Percentiles rank a stretch among this genome's conserved stretches.
These are phyloP conservation scores for Drosophila kuntzei DNA, from an alignment of 2,888 invertebrate species.

Conservation along the genomic window DNA sequence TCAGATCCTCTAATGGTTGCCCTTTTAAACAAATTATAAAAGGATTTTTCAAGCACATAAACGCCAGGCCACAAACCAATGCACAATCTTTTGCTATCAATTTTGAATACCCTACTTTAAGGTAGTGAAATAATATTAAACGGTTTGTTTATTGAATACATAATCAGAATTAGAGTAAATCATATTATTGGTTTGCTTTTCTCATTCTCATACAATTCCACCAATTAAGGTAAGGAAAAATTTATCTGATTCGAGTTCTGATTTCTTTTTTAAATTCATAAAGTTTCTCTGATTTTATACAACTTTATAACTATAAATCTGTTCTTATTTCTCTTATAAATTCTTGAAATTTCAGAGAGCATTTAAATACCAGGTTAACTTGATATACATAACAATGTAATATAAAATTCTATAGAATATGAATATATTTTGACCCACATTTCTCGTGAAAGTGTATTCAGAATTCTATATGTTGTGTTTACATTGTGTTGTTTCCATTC, in stretches of 20 bases:
- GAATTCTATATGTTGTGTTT: background rate
- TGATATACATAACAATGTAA: background rate
- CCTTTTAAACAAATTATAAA: conserved; percentile 55
- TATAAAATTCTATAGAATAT: background rate
- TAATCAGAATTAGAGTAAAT: too few species aligned
- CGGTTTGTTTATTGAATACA: background rate
- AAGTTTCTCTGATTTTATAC: too few species aligned
- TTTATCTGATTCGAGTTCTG: background rate
- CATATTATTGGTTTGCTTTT: too few species aligned
- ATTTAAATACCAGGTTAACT: background rate
- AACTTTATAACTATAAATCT: background rate
- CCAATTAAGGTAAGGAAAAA: background rate
- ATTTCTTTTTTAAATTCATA: background rate
- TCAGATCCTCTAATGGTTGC: conserved; percentile 22
- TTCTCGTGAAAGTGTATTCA: conserved; percentile 25
- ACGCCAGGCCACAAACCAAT: conserved; percentile 53
- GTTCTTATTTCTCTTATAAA: background rate
- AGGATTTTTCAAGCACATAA: conserved; percentile 50
- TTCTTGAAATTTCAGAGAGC: background rate
- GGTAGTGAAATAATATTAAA: background rate
- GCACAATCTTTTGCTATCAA: conserved; percentile 43
- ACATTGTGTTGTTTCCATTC: conserved; percentile 22
- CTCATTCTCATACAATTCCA: background rate
- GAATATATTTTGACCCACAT: conserved; percentile 12
- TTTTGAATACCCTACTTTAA: conserved; percentile 19